Conservation (phyloP, 2,888 invertebrate genomes). For the Sarcophaga variegata region DNA sequence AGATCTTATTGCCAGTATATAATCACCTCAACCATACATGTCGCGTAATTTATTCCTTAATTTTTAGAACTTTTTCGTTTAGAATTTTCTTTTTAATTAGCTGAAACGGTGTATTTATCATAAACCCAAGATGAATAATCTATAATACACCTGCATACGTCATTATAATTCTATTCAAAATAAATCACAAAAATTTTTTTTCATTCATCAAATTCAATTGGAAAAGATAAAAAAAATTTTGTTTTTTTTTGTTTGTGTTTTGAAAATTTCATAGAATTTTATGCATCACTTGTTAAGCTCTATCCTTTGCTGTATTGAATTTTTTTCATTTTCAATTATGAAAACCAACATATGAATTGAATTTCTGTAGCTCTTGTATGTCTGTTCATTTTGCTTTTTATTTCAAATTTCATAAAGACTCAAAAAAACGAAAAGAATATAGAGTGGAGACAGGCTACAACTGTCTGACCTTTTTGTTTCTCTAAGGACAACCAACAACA, state of each 20-base stretch:
- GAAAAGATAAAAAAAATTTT: background rate
- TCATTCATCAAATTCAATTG: constrained; percentile 24
- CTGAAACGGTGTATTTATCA: background rate
- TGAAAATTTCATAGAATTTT: background rate
- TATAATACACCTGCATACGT: constrained; percentile 58
- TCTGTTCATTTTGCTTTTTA: constrained; percentile 14
- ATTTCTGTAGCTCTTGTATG: constrained; percentile 32
- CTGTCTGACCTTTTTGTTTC: constrained; percentile 56
- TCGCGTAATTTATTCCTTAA: too few relatives aligned
- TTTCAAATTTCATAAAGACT: constrained; percentile 8
- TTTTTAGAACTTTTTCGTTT: background rate
- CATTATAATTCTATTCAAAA: constrained; percentile 51
- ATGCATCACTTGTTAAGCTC: background rate
- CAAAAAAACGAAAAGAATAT: constrained; percentile 17
- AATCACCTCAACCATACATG: too few relatives aligned
- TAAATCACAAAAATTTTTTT: constrained; percentile 19
- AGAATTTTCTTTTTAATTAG: background rate
- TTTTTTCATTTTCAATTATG: background rate
- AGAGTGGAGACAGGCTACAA: background rate
- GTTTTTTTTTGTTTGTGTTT: background rate
- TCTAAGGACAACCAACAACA: constrained; percentile 43
- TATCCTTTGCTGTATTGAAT: background rate
- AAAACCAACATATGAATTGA: constrained; percentile 47
- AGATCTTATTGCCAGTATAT: too few relatives aligned
- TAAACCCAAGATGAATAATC: background rate